Percentiles rank a stretch among this genome's conserved stretches.
phyloP scores from a whole-genome alignment of 2,113 vertebrate genomes.

The Pterophyllum scalare region DNA sequence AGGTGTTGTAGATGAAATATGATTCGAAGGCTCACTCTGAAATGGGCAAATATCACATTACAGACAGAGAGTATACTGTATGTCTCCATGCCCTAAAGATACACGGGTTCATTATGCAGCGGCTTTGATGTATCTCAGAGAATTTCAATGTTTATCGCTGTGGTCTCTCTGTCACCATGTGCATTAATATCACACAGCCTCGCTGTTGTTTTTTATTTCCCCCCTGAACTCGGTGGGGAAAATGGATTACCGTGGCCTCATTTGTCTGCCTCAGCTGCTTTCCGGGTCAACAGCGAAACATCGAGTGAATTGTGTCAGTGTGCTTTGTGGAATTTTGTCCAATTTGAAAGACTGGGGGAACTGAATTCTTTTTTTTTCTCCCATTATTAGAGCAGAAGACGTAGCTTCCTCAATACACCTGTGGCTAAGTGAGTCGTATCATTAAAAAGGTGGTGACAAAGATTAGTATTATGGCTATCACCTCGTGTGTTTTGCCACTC shows the following conservation, averaged over 20 bases:
- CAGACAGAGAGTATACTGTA: constrained; percentile 23
- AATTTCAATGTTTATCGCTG: constrained; percentile 72
- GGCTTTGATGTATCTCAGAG: constrained; percentile 72
- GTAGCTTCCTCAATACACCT: constrained; percentile 10
- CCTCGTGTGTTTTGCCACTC: constrained; percentile 39
- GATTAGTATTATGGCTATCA: constrained; percentile 45
- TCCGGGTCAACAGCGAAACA: constrained; percentile 46
- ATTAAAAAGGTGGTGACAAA: constrained; percentile 35
- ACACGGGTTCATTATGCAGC: constrained; percentile 67
- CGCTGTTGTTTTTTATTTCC: constrained; percentile 41
- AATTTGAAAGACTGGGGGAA: constrained; percentile 42
- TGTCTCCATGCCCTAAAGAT: constrained; percentile 65
- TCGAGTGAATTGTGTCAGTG: constrained; percentile 27
- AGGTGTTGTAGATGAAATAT: constrained; percentile 72
- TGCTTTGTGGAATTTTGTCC: constrained; percentile 49
- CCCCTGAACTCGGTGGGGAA: constrained; percentile 31
- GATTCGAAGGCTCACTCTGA: constrained; percentile 67
- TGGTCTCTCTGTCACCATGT: constrained; percentile 21
- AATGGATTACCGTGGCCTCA: constrained; percentile 39
- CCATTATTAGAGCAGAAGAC: constrained; percentile 8
- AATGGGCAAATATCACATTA: constrained; percentile 74
- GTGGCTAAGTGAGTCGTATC: constrained; percentile 36
- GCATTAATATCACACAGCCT: constrained; percentile 61
- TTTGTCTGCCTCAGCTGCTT: constrained; percentile 49
- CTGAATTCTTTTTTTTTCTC: neutral